Base-by-base conservation (phyloP, 2,113 vertebrate genomes). In the Pagrus major region DNA sequence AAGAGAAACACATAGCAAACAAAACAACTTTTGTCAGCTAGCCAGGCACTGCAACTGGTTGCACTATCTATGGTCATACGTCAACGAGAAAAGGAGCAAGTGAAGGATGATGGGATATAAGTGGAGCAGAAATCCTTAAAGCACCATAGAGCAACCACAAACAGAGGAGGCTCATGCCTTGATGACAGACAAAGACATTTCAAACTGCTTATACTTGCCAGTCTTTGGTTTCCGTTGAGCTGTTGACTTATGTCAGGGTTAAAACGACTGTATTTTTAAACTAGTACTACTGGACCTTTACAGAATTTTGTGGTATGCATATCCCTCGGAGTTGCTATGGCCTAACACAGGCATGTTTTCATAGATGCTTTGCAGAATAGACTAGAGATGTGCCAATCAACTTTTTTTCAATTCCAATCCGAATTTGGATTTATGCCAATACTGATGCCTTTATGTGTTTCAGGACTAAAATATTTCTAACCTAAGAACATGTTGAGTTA, bases 171-270 rank as follows among this genome's bases (percentile, higher is more conserved):
- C 80, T 90, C 96, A 97, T 96, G 96, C 97, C 93, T 94, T 92
- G 87, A 93, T 93, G 95, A 93, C 47, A 86, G 88, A 76, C 61
- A 84, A 64, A 87, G 82, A 83, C 69, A 78, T 79, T 82, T 85
- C 33, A 74, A 76, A 81, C 86, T 49, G 64, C 65, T 89, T 47
- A 92, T 96, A 98, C 96, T 97, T 96, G 96, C 96, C 96, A 92
- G 86, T 92, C 89, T 91, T 92, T 93, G 68, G 92, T 92, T 90
- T 92, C 94, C 91, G 88, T 84, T 89, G 88, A 92, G 85, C 92
- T 95, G 91, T 71, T 80, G 78, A 77, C 83, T 91, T 89, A 89
- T 76, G 70, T 89, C 63, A 73, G 60, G 58, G 79, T 92, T 88
- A 86, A 86, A 9, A 86, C 88, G 83, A 90, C 61, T 47, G 37